A percentile compares a stretch with the other conserved stretches of the same genome.
phyloP scores from a whole-genome alignment of 2,797 vertebrate species.

The Coccyzus lansbergi region DNA sequence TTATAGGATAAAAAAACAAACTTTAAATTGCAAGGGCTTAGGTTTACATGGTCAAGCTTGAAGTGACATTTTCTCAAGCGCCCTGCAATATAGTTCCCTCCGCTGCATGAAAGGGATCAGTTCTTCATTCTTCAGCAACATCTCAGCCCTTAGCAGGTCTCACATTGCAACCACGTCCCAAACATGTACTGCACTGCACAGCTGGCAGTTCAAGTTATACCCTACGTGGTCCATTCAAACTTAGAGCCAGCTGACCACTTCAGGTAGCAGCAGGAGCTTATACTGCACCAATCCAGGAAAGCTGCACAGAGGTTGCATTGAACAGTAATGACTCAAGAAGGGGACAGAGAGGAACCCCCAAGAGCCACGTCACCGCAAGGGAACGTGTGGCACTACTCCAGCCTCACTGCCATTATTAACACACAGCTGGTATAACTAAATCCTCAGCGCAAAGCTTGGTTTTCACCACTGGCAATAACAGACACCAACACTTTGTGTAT shows the following conservation, averaged over 20 bases:
- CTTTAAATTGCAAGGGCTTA: neutral
- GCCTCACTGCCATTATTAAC: neutral
- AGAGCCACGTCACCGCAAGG: neutral
- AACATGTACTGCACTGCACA: neutral
- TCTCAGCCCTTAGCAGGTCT: neutral
- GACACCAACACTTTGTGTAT: neutral
- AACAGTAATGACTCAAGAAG: neutral
- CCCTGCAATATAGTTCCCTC: neutral
- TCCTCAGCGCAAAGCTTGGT: neutral
- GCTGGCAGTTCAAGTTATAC: no score
- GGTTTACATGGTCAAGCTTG: neutral
- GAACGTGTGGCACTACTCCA: neutral
- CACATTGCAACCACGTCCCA: accelerated
- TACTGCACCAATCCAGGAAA: neutral
- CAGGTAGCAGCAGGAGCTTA: neutral
- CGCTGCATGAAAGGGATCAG: neutral
- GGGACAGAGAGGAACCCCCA: neutral
- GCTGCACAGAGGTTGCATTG: neutral
- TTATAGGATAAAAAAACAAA: neutral
- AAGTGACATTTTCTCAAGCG: neutral
- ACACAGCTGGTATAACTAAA: neutral
- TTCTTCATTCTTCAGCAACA: neutral
- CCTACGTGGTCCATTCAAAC: neutral
- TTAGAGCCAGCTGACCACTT: neutral
- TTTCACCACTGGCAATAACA: neutral